Evolutionary conservation across 2,888 invertebrate genomes (phyloP), one percentile per base, ranked within the genome.

Genomic region (Drepana falcataria): DNA sequence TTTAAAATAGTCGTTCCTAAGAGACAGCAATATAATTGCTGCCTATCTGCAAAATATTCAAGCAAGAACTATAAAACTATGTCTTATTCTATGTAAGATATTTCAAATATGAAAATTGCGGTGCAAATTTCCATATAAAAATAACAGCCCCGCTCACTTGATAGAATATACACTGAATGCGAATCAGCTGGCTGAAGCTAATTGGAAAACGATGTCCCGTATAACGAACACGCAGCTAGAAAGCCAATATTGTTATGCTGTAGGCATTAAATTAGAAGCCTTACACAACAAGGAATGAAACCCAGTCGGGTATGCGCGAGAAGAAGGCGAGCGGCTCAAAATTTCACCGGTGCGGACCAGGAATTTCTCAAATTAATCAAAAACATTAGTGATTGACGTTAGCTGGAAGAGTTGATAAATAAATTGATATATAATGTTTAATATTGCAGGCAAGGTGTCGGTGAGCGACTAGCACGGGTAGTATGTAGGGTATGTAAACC

Each of bases 401-500:
- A n/a, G n/a, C n/a, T n/a, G n/a, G n/a, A n/a, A n/a, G n/a, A n/a
- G n/a, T n/a, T n/a, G n/a, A n/a, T n/a, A n/a, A n/a, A n/a, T n/a
- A n/a, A n/a, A n/a, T n/a, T n/a, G n/a, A n/a, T n/a, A n/a, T n/a
- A n/a, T n/a, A n/a, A n/a, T n/a, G n/a, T n/a, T n/a, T n/a, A n/a
- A n/a, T 44, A 9, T 6, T 44, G 6, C 9, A 9, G 9, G 44
- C 2, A 9, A 9, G 6, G 9, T 44, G 44, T 44, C 44, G 44
- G 6, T 44, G 44, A 37, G 37, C 4, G 9, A 44, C 9, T 44
- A 44, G 44, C 44, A 40, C 61, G 60, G 60, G 60, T 68, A 66
- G 72, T 71, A 73, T 70, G 69, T 75, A 77, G 71, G 74, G 79
- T 79, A 75, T 78, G 75, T 71, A 72, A 75, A 73, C 71, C 72